Base-by-base conservation (phyloP, 2,113 vertebrate genomes). In the Clarias gariepinus region DNA sequence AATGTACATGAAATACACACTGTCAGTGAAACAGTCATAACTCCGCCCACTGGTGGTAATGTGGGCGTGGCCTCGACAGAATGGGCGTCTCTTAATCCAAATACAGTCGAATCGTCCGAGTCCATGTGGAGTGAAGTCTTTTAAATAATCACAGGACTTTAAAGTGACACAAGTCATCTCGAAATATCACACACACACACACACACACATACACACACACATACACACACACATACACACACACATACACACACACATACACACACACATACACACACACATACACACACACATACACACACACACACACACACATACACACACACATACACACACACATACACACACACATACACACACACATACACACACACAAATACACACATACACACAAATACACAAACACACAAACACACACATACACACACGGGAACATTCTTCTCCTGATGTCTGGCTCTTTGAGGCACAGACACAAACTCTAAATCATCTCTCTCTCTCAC, bases 361-460 rank as follows among this genome's bases (percentile, higher is more conserved):
- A n/a, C n/a, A n/a, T n/a, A n/a, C n/a, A n/a, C n/a, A n/a, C n/a
- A n/a, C n/a, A n/a, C n/a, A n/a, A n/a, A n/a, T n/a, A n/a, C n/a
- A n/a, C n/a, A n/a, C n/a, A n/a, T n/a, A n/a, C n/a, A n/a, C n/a
- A n/a, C n/a, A n/a, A n/a, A n/a, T n/a, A n/a, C n/a, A n/a, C n/a
- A n/a, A n/a, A n/a, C n/a, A n/a, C n/a, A n/a, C n/a, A n/a, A n/a
- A n/a, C n/a, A n/a, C n/a, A n/a, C n/a, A n/a, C n/a, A n/a, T n/a
- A n/a, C n/a, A n/a, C n/a, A 19, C 53, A 83, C 58, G 28, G 21
- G 66, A 83, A 83, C 66, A 73, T 73, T 83, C 82, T 11, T 58
- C 66, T 52, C 23, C 60, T 69, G 10, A 55, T 83, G 28, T 13
- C 57, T 41, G 25, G 21, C n/a, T 69, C 52, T 53, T 30, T 25